Percentiles rank a stretch among this genome's conserved stretches.
phyloP scores from a whole-genome alignment of 2,888 invertebrate genomes.

The Ferrisia virgata region DNA sequence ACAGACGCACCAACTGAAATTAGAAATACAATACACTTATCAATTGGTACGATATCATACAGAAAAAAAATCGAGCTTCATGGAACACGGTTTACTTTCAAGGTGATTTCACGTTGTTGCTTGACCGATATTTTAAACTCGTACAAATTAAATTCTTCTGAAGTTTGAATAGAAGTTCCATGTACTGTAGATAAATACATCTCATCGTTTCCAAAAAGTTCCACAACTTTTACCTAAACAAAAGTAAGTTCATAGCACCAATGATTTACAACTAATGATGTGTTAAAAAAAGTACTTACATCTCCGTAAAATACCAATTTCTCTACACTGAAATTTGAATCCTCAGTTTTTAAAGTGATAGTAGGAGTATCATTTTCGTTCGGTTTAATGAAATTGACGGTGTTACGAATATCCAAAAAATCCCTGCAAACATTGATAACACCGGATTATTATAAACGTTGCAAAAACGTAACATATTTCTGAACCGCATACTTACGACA shows the following conservation, averaged over 20 bases:
- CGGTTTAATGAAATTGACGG: conserved; percentile 18
- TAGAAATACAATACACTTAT: too few species aligned
- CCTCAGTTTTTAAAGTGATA: neutral
- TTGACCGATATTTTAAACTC: neutral
- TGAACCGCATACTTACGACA: neutral
- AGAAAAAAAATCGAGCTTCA: neutral
- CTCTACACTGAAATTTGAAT: neutral
- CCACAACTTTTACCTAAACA: neutral
- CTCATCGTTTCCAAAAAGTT: conserved; percentile 25
- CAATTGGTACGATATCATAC: too few species aligned
- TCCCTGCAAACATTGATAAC: conserved; percentile 2
- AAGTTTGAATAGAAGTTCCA: neutral
- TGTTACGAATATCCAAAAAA: conserved; percentile 5
- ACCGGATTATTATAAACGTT: neutral
- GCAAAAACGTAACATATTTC: neutral
- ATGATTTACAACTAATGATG: too few species aligned
- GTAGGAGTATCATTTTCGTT: neutral
- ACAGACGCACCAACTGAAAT: conserved; percentile 19
- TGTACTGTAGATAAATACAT: conserved; percentile 11
- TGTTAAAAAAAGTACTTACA: neutral
- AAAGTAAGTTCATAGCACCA: neutral
- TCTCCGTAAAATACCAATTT: conserved; percentile 23
- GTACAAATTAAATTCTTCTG: conserved; percentile 18
- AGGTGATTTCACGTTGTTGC: neutral
- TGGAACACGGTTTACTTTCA: neutral